Conservation (phyloP, 2,797 vertebrate species). For the Tragopan temminckii region DNA sequence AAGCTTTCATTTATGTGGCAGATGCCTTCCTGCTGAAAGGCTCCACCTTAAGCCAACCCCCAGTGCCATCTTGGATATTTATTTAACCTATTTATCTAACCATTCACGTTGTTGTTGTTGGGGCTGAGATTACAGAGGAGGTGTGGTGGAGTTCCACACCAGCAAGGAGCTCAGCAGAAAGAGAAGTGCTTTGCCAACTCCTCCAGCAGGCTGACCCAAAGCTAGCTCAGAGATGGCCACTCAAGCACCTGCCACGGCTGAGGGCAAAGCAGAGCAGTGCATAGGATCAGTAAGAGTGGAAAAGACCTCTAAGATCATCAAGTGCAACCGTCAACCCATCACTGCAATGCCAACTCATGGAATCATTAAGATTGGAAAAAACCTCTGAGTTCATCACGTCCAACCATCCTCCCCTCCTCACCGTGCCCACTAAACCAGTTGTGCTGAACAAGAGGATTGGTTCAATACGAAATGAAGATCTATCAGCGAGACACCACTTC, state of each 20-base stretch:
- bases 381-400: not conserved
- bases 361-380: not conserved
- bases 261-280: not conserved
- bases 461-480: not conserved
- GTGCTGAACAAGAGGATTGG: fast-evolving
- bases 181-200: fast-evolving
- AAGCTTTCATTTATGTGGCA: not conserved
- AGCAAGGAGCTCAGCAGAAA: not conserved
- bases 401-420: too few relatives aligned
- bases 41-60: not conserved
- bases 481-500: not conserved
- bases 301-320: not conserved
- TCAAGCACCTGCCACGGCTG: not conserved
- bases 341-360: not conserved
- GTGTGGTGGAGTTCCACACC: not conserved
- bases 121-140: not conserved
- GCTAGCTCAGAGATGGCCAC: fast-evolving
- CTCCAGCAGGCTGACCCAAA: not conserved
- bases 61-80: fast-evolving
- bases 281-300: not conserved
- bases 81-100: not conserved
- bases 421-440: not conserved
- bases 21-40: not conserved
- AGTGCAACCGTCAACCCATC: not conserved
- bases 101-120: fast-evolving